phyloP scores from a whole-genome alignment of 2,797 vertebrate genomes.

The Oryzias sinensis region DNA sequence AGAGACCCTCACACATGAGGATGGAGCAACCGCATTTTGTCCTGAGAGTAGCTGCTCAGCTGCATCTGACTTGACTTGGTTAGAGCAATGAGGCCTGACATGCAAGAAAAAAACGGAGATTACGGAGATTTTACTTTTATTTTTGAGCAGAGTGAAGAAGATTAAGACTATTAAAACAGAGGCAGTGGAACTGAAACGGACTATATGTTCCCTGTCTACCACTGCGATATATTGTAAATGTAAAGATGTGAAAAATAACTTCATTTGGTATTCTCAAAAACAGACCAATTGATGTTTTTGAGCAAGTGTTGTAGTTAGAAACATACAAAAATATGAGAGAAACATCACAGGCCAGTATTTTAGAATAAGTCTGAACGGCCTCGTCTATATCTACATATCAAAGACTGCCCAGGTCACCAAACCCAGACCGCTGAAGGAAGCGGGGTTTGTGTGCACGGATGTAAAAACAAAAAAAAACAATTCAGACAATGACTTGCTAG shows the following conservation, averaged over 20 bases:
- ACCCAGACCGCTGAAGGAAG: constrained; percentile 42
- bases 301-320: constrained; percentile 69
- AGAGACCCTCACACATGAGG: constrained; percentile 41
- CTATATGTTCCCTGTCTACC: constrained; percentile 71
- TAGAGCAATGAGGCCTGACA: constrained; percentile 36
- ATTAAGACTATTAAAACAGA: constrained; percentile 68
- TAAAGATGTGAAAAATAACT: constrained; percentile 86
- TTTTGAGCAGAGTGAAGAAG: constrained; percentile 41
- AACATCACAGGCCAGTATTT: constrained; percentile 54
- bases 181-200: constrained; percentile 78
- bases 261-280: constrained; percentile 88
- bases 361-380: constrained; percentile 63
- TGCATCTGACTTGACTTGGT: constrained; percentile 31
- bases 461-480: constrained; percentile 32
- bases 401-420: constrained; percentile 61
- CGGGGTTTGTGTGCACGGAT: constrained; percentile 57
- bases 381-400: constrained; percentile 75
- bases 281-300: constrained; percentile 82
- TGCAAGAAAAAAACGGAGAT: constrained; percentile 32
- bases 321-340: constrained; percentile 27
- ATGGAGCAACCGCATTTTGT: constrained; percentile 26
- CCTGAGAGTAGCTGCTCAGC: constrained; percentile 39
- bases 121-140: constrained; percentile 51
- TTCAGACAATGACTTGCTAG: constrained; percentile 45
- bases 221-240: constrained; percentile 77